Conservation (phyloP, 2,113 vertebrate species). For the Paedocypris sp. region DNA sequence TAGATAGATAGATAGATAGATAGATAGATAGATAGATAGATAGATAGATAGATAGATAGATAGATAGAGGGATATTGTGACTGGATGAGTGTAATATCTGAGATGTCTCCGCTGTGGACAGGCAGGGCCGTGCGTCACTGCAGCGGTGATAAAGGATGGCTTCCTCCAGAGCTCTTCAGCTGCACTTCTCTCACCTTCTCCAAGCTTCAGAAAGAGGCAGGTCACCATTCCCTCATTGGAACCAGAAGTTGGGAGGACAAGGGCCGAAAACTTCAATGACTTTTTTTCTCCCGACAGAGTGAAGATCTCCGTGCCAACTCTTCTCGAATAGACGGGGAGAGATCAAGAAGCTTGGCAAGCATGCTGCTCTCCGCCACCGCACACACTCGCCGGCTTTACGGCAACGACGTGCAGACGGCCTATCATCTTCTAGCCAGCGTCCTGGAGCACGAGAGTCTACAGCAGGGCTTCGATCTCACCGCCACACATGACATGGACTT, state of each 20-base stretch:
- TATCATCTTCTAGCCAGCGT: constrained; percentile 66
- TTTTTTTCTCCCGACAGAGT: constrained; percentile 48
- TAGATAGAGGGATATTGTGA: no score
- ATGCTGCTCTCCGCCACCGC: constrained; percentile 60
- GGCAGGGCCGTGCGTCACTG: constrained; percentile 76
- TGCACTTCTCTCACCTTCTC: constrained; percentile 69
- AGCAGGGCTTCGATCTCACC: constrained; percentile 74
- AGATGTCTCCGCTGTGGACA: constrained; percentile 27
- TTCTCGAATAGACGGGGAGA: constrained; percentile 58
- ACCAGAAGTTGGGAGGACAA: not conserved
- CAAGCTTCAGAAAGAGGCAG: constrained; percentile 66
- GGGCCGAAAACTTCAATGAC: not conserved
- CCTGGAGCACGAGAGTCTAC: constrained; percentile 64
- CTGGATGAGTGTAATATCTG: not conserved
- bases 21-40: no score
- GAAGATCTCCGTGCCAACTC: constrained; percentile 67
- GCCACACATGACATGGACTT: constrained; percentile 69
- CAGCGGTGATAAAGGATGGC: constrained; percentile 74
- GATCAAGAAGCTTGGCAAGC: constrained; percentile 53
- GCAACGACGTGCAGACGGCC: constrained; percentile 68
- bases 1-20: no score
- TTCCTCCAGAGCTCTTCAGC: constrained; percentile 78
- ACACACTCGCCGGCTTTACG: constrained; percentile 48
- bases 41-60: no score
- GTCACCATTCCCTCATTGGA: not conserved